Base-by-base conservation (phyloP, 23 tunicate species). In the Corella eumyota region DNA sequence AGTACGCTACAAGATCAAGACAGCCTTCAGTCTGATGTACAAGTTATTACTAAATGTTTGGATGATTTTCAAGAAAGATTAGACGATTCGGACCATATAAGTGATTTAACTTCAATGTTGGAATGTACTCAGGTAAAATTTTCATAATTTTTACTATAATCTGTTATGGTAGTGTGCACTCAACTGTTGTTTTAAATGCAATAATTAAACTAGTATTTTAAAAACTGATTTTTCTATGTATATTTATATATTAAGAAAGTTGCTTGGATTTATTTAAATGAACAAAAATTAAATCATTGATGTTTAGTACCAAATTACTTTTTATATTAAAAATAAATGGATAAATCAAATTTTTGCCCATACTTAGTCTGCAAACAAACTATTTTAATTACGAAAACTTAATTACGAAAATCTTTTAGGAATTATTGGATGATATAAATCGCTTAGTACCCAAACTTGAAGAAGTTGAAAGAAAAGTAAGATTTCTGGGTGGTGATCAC, bases 391-490 rank as follows among this genome's bases (percentile, higher is more conserved):
- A n/a, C n/a, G n/a, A 40, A 40, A 40, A 11, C 48, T 40, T 9
- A 40, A 40, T 15, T 40, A 11, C 15, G 11, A 11, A 51, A 6
- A n/a, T 51, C 5, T 34, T 13, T 17, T 57, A 84, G 94, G 76
- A 45, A 9, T 45, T 85, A 44, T 53, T 85, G 2, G 94, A 75
- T 32, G 78, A 76, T 35, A 56, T 84, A 21, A 84, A 84, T 56
- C 73, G 64, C 1, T 44, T 84, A 0, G 67, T 69, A 15, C 65
- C 79, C 40, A 58, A 77, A 22, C 47, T 85, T 44, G 85, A 77
- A 35, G 34, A 67, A 11, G 73, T 85, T 0, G 95, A 85, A 23
- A 57, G 95, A 15, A 50, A 62, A 57, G 71, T 82, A 15, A 66
- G 80, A 6, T 71, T 73, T 50, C 77, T 77, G 25, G 66, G 79